A percentile compares a stretch with the other conserved stretches of the same genome.
phyloP scores from a whole-genome alignment of 2,888 invertebrate species.

The Orthosia gracilis region DNA sequence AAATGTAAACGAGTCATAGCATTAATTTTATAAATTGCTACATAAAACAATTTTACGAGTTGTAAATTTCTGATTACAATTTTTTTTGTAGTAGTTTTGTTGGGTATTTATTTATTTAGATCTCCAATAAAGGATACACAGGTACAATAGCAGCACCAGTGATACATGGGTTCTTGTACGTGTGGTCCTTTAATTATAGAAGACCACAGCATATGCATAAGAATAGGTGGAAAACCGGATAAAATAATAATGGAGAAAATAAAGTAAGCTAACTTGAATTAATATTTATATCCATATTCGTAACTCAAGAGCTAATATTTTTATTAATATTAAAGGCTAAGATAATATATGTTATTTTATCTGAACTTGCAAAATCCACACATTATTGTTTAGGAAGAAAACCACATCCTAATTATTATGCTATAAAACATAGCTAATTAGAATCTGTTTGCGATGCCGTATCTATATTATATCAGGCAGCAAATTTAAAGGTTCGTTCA shows the following conservation, averaged over 20 bases:
- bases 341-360: not conserved
- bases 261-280: not conserved
- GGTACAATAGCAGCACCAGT: too few relatives aligned
- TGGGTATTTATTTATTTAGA: too few relatives aligned
- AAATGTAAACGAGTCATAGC: not conserved
- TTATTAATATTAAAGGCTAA: too few relatives aligned
- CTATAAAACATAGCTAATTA: constrained; percentile 41
- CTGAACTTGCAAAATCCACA: not conserved
- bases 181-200: too few relatives aligned
- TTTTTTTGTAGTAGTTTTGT: too few relatives aligned
- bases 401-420: constrained; percentile 33
- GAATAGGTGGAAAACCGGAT: too few relatives aligned
- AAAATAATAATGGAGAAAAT: not conserved
- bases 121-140: too few relatives aligned
- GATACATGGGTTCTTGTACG: too few relatives aligned
- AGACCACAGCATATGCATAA: too few relatives aligned
- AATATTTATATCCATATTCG: not conserved
- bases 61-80: not conserved
- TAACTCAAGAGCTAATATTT: not conserved
- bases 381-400: constrained; percentile 8
- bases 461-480: constrained; percentile 58
- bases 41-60: not conserved
- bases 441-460: constrained; percentile 56
- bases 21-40: not conserved
- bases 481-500: constrained; percentile 47